Base-by-base conservation (phyloP, 1,140 invertebrate genomes). In the Saccostrea glomerata region DNA sequence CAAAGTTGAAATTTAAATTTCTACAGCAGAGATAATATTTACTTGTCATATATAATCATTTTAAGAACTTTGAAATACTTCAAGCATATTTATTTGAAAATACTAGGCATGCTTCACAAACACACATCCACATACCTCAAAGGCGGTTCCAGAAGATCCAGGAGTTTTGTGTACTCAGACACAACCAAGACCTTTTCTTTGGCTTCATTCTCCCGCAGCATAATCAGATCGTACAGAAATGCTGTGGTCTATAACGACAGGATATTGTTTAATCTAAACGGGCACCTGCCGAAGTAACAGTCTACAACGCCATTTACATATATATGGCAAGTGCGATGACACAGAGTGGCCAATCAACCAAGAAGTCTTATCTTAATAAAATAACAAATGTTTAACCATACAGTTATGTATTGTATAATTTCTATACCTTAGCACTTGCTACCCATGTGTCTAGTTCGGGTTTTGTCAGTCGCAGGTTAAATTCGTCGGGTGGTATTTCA, bases 121-220 rank as follows among this genome's bases (percentile, higher is more conserved):
- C 58, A 4, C 20, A 58, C 56, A 58, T 58, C 58, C 58, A 25
- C 84, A 84, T 88, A 92, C 91, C 87, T 84, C 6, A 93, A 73
- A 25, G 92, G 91, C 54, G 87, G 89, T 86, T 92, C 92, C 13
- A 93, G 54, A 2, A 93, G 60, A 47, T 54, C 88, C 13, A 93
- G 89, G 1, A 92, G 89, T 3, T 90, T 91, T 20, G 92, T 93
- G 86, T 92, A 93, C 85, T 93, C 91, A 40, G 92, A 92, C 17
- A 93, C 92, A 13, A 93, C 90, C 11, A 93, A 60, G 83, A 91
- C 92, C 84, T 92, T 93, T 4, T 92, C 77, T 20, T 70, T 88
- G 5, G 90, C 86, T 20, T 93, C 91, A 60, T 92, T 86, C 20
- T 66, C 15, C 54, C 91, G 47, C 13, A 92, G 73, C 17, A 89